These are phyloP conservation scores for Pseudoatta argentina DNA, from an alignment of 1,140 invertebrate species.

Conservation along the genomic window DNA sequence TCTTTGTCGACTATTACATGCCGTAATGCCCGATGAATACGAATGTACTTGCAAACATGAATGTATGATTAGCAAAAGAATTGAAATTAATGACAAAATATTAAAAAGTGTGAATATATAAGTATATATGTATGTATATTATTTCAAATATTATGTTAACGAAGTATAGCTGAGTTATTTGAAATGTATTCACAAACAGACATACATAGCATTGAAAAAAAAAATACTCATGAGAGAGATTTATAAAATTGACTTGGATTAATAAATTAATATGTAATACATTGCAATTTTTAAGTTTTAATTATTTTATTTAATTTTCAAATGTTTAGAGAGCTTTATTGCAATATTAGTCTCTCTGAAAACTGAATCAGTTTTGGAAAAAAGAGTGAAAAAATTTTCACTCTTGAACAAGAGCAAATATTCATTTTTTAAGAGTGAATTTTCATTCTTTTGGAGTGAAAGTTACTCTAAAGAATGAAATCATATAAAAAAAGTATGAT, in stretches of 20 bases:
- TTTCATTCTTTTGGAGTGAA: no score
- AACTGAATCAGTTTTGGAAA: no score
- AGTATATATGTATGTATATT: neutral
- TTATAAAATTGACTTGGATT: neutral
- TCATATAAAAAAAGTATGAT: no score
- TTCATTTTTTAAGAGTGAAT: no score
- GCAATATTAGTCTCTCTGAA: neutral
- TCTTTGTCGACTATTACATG: slow-evolving; percentile 32
- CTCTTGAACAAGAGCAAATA: no score
- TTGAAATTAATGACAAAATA: slow-evolving; percentile 18
- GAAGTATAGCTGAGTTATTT: neutral
- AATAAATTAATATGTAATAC: neutral
- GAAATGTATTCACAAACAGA: neutral
- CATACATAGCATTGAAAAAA: neutral
- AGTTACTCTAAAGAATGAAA: no score
- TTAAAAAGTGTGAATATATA: neutral
- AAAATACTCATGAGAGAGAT: neutral
- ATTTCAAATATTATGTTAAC: slow-evolving; percentile 24
- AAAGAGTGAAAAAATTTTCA: no score
- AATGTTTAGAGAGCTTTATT: neutral
- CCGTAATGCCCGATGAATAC: slow-evolving; percentile 54
- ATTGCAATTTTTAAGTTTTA: neutral
- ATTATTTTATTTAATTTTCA: slow-evolving; percentile 1
- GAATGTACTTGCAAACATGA: slow-evolving; percentile 54
- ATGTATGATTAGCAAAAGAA: slow-evolving; percentile 61